Base-by-base conservation (phyloP, 2,888 invertebrate species). In the Oegoconia quadripuncta region DNA sequence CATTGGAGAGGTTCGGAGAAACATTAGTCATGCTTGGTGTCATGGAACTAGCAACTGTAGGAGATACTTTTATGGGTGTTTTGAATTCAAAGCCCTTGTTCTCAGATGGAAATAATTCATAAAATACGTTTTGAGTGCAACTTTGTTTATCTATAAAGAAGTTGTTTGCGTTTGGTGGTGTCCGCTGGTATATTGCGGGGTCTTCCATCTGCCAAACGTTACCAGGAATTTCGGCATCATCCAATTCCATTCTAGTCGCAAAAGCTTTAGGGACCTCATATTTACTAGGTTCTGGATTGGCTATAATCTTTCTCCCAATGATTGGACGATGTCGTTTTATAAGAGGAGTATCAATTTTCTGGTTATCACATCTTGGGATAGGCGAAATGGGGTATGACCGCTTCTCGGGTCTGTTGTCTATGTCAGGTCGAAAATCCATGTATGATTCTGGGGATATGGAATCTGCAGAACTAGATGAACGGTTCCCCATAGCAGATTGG, bases 371-470 rank as follows among this genome's bases (percentile, higher is more conserved):
- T n/a, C n/a, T n/a, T n/a, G n/a, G n/a, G n/a, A n/a, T n/a, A n/a
- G n/a, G n/a, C n/a, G n/a, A n/a, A n/a, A n/a, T n/a, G n/a, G n/a
- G n/a, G 16, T 20, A 23, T 17, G 9, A 16, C 11, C 8, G n/a
- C 3, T 16, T n/a, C 3, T n/a, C 5, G 6, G 1, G 2, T 6
- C 16, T 2, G 9, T 8, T 20, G 20, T 29, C 29, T 3, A 15
- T 29, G 2, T 26, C 26, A 4, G 4, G 7, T 20, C 20, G 20
- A 6, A 20, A 11, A 25, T 9, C 9, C 9, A 3, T 20, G 34
- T 69, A 80, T 0, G 70, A 64, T n/a, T 81, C 84, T 0, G 84
- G 81, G n/a, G 84, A 82, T 2, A 64, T 67, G 0, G 80, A 80
- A 29, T 86, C 83, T 0, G 80, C 59, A 0, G 84, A 84, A 38